Percentiles rank a stretch among this genome's conserved stretches.
These are phyloP conservation scores for Olivierus martensii DNA, from an alignment of 1,140 invertebrate genomes.

Conservation along the genomic window DNA sequence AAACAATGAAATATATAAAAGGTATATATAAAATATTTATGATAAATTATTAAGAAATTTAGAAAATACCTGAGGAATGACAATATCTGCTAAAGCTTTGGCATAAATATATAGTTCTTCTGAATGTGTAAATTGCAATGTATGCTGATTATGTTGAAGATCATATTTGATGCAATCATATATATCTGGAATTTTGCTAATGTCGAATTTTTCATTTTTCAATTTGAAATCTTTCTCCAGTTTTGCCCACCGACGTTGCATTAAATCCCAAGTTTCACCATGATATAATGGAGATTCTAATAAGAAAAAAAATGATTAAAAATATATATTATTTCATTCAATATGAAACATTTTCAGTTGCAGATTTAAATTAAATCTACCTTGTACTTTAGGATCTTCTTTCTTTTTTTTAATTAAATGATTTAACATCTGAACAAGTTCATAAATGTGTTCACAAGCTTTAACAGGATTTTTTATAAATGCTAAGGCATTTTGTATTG, in stretches of 20 bases:
- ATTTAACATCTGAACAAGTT: slow-evolving; percentile 70
- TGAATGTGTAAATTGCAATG: slow-evolving; percentile 80
- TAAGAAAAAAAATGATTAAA: too few relatives aligned
- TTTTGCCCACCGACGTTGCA: slow-evolving; percentile 95
- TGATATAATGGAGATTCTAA: slow-evolving; percentile 85
- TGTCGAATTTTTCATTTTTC: slow-evolving; percentile 83
- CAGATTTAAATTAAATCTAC: too few relatives aligned
- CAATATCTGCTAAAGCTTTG: slow-evolving; percentile 92
- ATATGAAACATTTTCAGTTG: too few relatives aligned
- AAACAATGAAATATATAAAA: too few relatives aligned
- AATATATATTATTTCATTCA: too few relatives aligned
- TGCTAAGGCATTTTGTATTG: slow-evolving; percentile 65
- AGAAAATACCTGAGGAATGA: slow-evolving; percentile 79
- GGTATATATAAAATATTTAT: too few relatives aligned
- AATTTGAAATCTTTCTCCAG: slow-evolving; percentile 96
- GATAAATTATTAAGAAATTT: neutral
- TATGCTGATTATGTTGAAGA: slow-evolving; percentile 93
- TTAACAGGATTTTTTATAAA: slow-evolving; percentile 93
- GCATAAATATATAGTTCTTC: slow-evolving; percentile 91
- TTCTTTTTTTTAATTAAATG: slow-evolving; percentile 62
- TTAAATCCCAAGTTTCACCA: slow-evolving; percentile 97
- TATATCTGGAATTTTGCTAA: slow-evolving; percentile 98
- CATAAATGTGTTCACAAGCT: slow-evolving; percentile 80
- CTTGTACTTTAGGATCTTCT: slow-evolving; percentile 46
- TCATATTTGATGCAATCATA: slow-evolving; percentile 99